Evolutionary conservation across 2,113 vertebrate species (phyloP).

Genomic region (Clarias macrocephalus): DNA sequence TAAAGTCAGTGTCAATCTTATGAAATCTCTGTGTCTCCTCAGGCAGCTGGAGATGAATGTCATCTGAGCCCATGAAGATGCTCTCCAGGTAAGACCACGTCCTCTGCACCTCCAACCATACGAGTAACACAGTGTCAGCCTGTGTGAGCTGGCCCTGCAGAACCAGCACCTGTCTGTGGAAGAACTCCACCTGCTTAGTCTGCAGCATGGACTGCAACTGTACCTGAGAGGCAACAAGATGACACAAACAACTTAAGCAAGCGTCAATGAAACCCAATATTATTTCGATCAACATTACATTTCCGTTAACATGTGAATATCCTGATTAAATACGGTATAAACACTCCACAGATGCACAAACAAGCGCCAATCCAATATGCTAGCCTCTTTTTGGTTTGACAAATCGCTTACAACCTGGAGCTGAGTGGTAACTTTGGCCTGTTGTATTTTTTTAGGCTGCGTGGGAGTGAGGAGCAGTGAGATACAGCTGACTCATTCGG

Average conservation of each 20-base stretch:
- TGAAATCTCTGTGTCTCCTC: slow-evolving; percentile 73
- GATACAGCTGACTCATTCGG: slow-evolving; percentile 33
- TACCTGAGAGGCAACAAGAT: slow-evolving; percentile 64
- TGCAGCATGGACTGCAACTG: slow-evolving; percentile 79
- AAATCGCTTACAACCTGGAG: background rate
- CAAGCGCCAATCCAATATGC: no score
- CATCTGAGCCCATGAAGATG: slow-evolving; percentile 80
- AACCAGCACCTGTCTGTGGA: slow-evolving; percentile 72
- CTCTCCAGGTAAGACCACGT: slow-evolving; percentile 79
- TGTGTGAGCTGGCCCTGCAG: slow-evolving; percentile 75
- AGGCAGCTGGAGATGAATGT: slow-evolving; percentile 77
- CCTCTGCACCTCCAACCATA: slow-evolving; percentile 81
- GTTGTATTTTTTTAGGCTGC: slow-evolving; percentile 27
- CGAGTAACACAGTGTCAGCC: slow-evolving; percentile 73
- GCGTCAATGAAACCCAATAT: background rate
- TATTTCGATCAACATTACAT: background rate
- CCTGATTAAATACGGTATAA: background rate
- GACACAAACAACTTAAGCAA: background rate
- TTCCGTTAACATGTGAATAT: background rate
- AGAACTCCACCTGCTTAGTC: slow-evolving; percentile 77
- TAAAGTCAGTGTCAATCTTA: slow-evolving; percentile 77
- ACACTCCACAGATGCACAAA: background rate
- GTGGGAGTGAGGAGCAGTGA: slow-evolving; percentile 30
- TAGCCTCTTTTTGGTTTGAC: background rate
- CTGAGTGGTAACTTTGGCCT: slow-evolving; percentile 10